Conservation (phyloP, 1,140 invertebrate genomes). For the Parasteatoda tepidariorum region DNA sequence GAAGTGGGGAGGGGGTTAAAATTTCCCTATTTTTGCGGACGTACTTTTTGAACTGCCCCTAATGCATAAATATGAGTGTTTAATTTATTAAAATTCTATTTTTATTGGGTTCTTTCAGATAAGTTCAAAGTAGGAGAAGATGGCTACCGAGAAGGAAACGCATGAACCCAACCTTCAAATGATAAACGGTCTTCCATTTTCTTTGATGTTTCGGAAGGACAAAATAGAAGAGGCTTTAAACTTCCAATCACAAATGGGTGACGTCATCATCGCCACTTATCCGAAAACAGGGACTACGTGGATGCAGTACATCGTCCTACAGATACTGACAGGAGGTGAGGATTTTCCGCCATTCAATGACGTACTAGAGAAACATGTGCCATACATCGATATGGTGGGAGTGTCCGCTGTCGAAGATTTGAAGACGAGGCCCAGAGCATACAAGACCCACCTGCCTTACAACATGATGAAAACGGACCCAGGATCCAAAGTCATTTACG, state of each 20-base stretch:
- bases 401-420: too few relatives aligned
- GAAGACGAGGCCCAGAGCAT: too few relatives aligned
- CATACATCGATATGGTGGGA: too few relatives aligned
- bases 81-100: background rate
- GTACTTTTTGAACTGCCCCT: too few relatives aligned
- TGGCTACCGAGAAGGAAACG: background rate
- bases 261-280: slow-evolving; percentile 31
- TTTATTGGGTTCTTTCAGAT: background rate
- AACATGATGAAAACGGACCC: background rate
- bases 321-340: slow-evolving; percentile 12
- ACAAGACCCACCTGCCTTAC: background rate
- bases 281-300: slow-evolving; percentile 41
- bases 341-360: background rate
- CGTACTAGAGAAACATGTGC: too few relatives aligned
- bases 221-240: slow-evolving; percentile 6
- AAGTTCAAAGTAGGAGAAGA: background rate
- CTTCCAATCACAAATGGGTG: slow-evolving; percentile 39
- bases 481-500: background rate
- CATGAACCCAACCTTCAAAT: background rate
- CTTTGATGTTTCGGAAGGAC: background rate
- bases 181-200: too few relatives aligned
- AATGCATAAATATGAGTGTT: background rate
- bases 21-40: too few relatives aligned
- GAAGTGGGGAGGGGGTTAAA: too few relatives aligned
- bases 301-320: slow-evolving; percentile 39